phyloP scores from a whole-genome alignment of 2,797 vertebrate genomes.

The Platyrinchus mystaceus region DNA sequence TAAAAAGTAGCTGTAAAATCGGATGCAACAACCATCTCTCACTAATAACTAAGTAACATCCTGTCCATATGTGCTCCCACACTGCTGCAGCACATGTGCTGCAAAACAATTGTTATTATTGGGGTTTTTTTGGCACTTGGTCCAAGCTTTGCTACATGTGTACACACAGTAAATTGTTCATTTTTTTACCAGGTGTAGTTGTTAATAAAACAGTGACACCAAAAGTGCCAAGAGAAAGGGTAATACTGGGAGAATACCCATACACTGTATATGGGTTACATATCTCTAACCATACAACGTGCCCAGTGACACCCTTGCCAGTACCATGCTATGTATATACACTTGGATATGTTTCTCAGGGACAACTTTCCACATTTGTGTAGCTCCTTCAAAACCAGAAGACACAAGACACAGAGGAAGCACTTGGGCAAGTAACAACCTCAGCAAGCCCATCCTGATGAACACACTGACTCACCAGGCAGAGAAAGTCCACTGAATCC shows the following conservation, averaged over 20 bases:
- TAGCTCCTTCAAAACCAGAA: background rate
- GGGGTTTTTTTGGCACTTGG: background rate
- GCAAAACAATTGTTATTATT: background rate
- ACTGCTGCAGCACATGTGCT: background rate
- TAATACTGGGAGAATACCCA: background rate
- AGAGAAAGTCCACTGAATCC: background rate
- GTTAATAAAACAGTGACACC: background rate
- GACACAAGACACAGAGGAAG: background rate
- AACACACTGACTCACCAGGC: accelerated
- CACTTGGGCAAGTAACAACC: background rate
- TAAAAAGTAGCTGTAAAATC: background rate
- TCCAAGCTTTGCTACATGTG: background rate
- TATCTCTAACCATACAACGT: background rate
- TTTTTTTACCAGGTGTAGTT: background rate
- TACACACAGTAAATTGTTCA: background rate
- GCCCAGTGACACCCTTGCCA: background rate
- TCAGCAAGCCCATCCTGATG: background rate
- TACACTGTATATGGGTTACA: accelerated
- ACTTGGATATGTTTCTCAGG: background rate
- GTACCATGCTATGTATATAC: background rate
- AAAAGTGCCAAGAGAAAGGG: background rate
- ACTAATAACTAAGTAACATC: background rate
- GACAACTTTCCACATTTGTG: background rate
- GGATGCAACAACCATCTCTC: background rate
- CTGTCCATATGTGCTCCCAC: background rate